phyloP scores from a whole-genome alignment of 53 echinoderm and acorn worm species.

The Paracentrotus lividus region DNA sequence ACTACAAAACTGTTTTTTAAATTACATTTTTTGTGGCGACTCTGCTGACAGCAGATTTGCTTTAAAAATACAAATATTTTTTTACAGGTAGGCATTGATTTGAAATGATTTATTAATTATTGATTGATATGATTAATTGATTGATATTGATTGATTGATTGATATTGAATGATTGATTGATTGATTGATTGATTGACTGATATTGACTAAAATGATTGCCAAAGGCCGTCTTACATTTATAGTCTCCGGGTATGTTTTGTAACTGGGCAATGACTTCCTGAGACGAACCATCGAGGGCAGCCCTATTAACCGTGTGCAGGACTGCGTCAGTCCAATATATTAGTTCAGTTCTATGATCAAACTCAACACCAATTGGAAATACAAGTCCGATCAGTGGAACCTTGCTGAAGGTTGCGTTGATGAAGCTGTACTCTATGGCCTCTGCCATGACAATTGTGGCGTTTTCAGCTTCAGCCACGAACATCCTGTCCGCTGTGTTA shows the following conservation, averaged over 20 bases:
- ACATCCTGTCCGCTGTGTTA: constrained; percentile 37
- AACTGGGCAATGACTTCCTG: constrained; percentile 2
- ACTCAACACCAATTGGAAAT: constrained; percentile 19
- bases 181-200: too few relatives aligned
- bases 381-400: not conserved
- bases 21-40: too few relatives aligned
- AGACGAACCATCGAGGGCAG: not conserved
- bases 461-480: not conserved
- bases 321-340: constrained; percentile 10
- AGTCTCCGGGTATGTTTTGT: not conserved
- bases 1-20: too few relatives aligned
- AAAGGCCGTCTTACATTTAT: not conserved
- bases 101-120: too few relatives aligned
- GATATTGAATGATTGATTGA: too few relatives aligned
- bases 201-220: too few relatives aligned
- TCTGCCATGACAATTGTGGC: not conserved
- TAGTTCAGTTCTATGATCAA: not conserved
- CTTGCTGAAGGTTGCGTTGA: not conserved
- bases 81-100: too few relatives aligned
- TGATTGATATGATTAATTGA: too few relatives aligned
- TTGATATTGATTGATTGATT: too few relatives aligned
- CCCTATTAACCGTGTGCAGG: constrained; percentile 1
- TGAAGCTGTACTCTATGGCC: constrained; percentile 2
- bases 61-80: too few relatives aligned
- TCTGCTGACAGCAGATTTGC: too few relatives aligned